Evolutionary conservation across 2,797 vertebrate species (phyloP), one percentile per base, ranked within the genome.

Genomic region (Hephaestus fuliginosus): DNA sequence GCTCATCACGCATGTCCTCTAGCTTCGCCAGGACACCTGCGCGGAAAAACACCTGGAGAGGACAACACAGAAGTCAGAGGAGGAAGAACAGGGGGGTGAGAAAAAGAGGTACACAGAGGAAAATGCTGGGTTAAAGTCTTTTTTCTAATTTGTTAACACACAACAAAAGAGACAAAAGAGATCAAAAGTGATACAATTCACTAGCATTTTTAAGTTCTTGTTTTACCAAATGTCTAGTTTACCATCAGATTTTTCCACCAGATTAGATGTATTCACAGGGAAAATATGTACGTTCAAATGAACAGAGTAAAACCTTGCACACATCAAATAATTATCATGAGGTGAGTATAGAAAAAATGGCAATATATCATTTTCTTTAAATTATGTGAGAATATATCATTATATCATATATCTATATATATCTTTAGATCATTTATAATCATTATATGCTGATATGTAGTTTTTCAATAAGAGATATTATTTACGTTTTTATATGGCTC

Each of bases 1-100:
- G 71, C 3, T 97, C 85, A 0, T 96, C 93, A 43, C 90, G 81
- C 92, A 93, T 86, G 76, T 96, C 94, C 83, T 96, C 93, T 67
- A 96, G 90, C 51, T 88, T 94, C 71, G 93, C 92, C 86, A 95
- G 89, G 86, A 95, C 83, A 7, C 95, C 94, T 0, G 81, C 94
- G 7, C 74, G 85, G 84, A 96, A 96, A 74, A 96, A 95, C 60
- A 93, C 92, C 92, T 95, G 66, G n/a, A 46, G 56, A 65, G 52
- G 51, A 53, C 5, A 49, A 22, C 0, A 9, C 12, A 52, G 18
- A 33, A 61, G 33, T 18, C 57, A 68, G 5, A 20, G 55, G 22
- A 15, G 28, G 43, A 30, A 57, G 49, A 67, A 73, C 39, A 68
- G 18, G 41, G 14, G 43, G 60, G 8, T 43, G 2, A 22, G 51